Conservation (phyloP, 1,140 invertebrate genomes). For the Lamellibrachia luymesi region DNA sequence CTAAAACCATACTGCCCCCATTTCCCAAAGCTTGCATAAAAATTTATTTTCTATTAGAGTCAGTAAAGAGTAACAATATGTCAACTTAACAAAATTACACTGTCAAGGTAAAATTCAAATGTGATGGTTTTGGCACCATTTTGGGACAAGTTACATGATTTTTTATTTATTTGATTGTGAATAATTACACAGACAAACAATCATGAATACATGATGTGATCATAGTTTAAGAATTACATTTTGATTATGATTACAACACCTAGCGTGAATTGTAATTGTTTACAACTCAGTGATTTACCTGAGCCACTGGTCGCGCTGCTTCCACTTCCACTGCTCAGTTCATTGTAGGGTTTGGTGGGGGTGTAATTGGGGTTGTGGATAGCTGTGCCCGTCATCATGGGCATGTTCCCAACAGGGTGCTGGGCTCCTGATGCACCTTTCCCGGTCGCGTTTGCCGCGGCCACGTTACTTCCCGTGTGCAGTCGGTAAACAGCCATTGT, state of each 20-base stretch:
- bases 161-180: too few relatives aligned
- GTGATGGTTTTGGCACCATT: too few relatives aligned
- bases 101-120: too few relatives aligned
- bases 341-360: conserved; percentile 46
- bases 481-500: neutral
- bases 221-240: neutral
- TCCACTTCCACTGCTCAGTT: conserved; percentile 30
- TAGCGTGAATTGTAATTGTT: neutral
- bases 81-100: neutral
- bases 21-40: neutral
- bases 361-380: conserved; percentile 49
- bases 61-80: neutral
- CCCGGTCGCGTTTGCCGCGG: conserved; percentile 27
- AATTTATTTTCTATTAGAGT: neutral
- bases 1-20: neutral
- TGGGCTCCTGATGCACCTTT: conserved; percentile 21
- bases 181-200: neutral
- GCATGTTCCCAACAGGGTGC: neutral
- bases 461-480: conserved; percentile 1
- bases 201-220: neutral
- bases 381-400: neutral
- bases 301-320: conserved; percentile 12
- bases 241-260: neutral
- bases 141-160: too few relatives aligned
- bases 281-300: neutral